Base-by-base conservation (phyloP, 2,888 invertebrate genomes). In the Sceliomorpha sp. region DNA sequence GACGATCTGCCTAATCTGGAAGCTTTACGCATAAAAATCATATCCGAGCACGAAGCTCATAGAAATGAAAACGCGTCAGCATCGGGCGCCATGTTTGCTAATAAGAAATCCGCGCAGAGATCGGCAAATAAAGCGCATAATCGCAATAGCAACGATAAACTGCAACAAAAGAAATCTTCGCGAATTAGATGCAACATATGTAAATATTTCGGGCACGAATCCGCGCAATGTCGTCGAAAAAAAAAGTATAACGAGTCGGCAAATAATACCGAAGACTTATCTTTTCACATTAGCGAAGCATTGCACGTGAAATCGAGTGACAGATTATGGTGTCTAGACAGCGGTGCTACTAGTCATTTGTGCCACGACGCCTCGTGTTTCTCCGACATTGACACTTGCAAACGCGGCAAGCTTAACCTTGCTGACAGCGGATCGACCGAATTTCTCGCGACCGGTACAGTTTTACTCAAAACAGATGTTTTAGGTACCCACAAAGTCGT, bases 241-340 rank as follows among this genome's bases (percentile, higher is more conserved):
- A 29, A 29, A 29, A 2, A 8, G 2, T n/a, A 29, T 6, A 8
- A 1, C 10, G 31, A 31, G 12, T 37, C 37, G n/a, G 26, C 42
- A 8, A 9, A 13, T 5, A 8, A 8, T 13, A 26, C 26, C 26
- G 40, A 40, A 5, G 20, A 40, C 24, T n/a, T 20, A 6, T 10
- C 10, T 4, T 12, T 40, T 10, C 7, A 14, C n/a, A 9, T 31
- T 7, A 31, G 4, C 4, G 31, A 44, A 17, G 14, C 29, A 9
- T 9, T 29, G 10, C 4, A 5, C 2, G 10, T 8, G 0, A 8
- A 13, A 8, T 15, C 31, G 13, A 34, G n/a, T 12, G 32, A 32
- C 13, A 12, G 7, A 13, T 8, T 5, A 13, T 44, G 31, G 44
- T 44, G 44, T 7, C 44, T 42, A 2, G 42, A 42, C 14, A 36